Evolutionary conservation across 30 jellyfish, hydroid and myxozoan genomes (phyloP).

Genomic region (Thelohanellus kitauei): DNA sequence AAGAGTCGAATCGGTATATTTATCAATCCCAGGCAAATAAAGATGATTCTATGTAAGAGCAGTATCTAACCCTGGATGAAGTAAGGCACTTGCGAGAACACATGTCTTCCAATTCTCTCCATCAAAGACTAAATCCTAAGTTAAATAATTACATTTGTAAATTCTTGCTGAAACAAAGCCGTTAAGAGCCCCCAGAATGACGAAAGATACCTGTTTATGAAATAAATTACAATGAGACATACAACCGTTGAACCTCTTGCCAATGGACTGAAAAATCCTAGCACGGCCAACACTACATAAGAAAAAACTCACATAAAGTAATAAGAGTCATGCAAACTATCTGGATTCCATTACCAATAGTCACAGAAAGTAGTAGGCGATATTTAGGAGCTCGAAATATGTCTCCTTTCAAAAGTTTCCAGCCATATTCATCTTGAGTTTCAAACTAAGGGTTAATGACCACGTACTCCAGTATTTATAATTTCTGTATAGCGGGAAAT

Average conservation of each 20-base stretch:
- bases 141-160: not conserved
- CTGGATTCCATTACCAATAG: conserved; percentile 82
- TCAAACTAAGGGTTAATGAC: no score
- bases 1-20: no score
- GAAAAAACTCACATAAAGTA: conserved; percentile 25
- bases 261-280: no score
- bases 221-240: no score
- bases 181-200: not conserved
- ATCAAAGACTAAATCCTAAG: not conserved
- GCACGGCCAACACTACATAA: no score
- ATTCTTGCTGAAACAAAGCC: not conserved
- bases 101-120: not conserved
- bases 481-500: no score
- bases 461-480: no score
- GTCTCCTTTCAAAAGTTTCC: conserved; percentile 92
- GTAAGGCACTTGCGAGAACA: not conserved
- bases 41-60: no score
- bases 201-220: not conserved
- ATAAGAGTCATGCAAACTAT: conserved; percentile 46
- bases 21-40: no score
- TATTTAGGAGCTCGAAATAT: conserved; percentile 69
- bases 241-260: not conserved
- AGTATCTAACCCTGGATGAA: conserved; percentile 1
- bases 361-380: conserved; percentile 39
- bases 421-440: conserved; percentile 72